phyloP scores from a whole-genome alignment of 2,113 vertebrate species.

The Rousettus leschenaultii region DNA sequence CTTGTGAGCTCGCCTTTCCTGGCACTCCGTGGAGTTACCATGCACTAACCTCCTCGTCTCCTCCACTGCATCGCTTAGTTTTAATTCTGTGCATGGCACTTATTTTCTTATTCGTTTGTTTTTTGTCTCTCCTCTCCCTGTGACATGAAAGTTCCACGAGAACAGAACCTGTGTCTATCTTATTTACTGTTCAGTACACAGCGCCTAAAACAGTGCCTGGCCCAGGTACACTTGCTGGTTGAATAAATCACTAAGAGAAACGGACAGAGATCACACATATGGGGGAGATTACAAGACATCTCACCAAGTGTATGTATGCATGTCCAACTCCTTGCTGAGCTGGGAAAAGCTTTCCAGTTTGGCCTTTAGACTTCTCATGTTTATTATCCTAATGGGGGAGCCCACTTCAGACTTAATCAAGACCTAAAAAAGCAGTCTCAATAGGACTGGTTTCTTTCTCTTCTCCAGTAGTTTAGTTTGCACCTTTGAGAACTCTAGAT shows the following conservation, averaged over 20 bases:
- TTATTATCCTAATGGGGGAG: neutral
- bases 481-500: neutral
- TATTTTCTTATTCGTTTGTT: neutral
- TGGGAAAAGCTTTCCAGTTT: neutral
- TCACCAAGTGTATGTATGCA: neutral
- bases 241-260: neutral
- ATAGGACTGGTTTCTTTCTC: neutral
- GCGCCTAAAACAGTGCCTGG: neutral
- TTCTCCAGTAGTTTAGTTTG: neutral
- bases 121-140: neutral
- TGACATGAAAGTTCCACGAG: neutral
- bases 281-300: neutral
- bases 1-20: neutral
- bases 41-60: neutral
- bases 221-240: neutral
- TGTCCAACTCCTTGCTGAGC: neutral
- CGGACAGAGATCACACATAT: neutral
- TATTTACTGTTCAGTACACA: neutral
- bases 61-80: neutral
- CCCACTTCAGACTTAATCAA: neutral
- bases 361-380: neutral
- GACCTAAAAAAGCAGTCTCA: neutral
- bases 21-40: neutral
- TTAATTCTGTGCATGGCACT: neutral
- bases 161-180: neutral